Conservation (phyloP, 2,113 vertebrate species). For the Falcunculus frontatus region DNA sequence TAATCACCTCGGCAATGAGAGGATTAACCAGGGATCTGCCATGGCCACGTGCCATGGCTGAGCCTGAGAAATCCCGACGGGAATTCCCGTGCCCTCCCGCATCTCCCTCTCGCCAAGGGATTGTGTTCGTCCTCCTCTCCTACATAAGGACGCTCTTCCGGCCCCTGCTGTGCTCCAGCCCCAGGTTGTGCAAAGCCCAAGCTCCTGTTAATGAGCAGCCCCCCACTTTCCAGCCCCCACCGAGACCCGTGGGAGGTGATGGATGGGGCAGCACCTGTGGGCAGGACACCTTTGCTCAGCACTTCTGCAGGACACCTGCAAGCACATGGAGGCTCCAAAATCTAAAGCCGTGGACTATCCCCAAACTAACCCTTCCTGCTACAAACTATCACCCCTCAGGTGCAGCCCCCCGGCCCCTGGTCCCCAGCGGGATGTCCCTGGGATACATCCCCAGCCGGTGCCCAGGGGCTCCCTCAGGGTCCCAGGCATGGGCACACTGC, state of each 20-base stretch:
- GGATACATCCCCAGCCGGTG: accelerated
- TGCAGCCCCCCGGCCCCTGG: not conserved
- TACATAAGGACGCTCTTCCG: accelerated
- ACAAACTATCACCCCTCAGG: accelerated
- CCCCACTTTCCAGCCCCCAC: accelerated
- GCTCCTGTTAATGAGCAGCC: not conserved
- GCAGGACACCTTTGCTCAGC: not conserved
- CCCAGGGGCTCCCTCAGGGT: not conserved
- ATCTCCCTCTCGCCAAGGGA: not conserved
- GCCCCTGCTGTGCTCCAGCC: not conserved
- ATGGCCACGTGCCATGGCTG: not conserved
- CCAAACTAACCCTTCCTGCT: not conserved
- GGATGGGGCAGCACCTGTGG: not conserved
- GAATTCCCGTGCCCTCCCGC: not conserved
- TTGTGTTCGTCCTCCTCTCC: accelerated
- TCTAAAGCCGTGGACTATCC: too few species aligned
- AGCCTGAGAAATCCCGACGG: not conserved
- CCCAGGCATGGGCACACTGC: not conserved
- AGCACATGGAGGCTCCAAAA: not conserved
- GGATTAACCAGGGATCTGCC: not conserved
- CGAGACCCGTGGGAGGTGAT: not conserved
- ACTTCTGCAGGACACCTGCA: not conserved
- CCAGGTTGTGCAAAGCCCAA: accelerated
- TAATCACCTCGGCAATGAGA: not conserved
- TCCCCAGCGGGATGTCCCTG: not conserved